phyloP scores from a whole-genome alignment of 1,140 invertebrate genomes.

The Drosophila takahashii region DNA sequence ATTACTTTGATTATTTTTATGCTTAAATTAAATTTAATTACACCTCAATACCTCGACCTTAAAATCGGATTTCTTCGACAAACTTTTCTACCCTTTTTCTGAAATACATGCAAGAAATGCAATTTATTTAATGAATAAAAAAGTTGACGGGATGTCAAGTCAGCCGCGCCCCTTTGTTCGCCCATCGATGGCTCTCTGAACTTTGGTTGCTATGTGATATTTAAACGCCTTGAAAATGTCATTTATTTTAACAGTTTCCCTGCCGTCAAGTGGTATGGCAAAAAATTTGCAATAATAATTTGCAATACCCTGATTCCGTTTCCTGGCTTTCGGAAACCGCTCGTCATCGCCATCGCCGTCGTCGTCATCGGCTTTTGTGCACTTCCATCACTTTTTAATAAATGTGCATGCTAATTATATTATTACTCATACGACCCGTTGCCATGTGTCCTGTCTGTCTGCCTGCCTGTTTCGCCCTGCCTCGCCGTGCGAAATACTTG shows the following conservation, averaged over 20 bases:
- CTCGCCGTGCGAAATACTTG: conserved; percentile 63
- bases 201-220: conserved; percentile 36
- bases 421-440: conserved; percentile 77
- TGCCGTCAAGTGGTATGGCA: conserved; percentile 1
- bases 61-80: conserved; percentile 17
- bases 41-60: not conserved
- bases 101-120: conserved; percentile 37
- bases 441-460: conserved; percentile 28
- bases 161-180: too few species aligned
- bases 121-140: conserved; percentile 69
- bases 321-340: conserved; percentile 24
- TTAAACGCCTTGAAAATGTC: conserved; percentile 75
- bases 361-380: conserved; percentile 53
- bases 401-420: conserved; percentile 81
- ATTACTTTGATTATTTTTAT: too few species aligned
- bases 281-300: conserved; percentile 72
- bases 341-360: conserved; percentile 10
- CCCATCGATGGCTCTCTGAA: conserved; percentile 2
- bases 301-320: conserved; percentile 64
- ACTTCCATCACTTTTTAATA: conserved; percentile 81
- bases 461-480: conserved; percentile 4
- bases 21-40: too few species aligned
- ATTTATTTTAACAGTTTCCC: conserved; percentile 54
- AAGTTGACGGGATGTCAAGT: too few species aligned
- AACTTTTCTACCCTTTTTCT: conserved; percentile 19